Conservation (phyloP, 37 sponge, comb jelly and placozoan species). For the Agelas oroides region DNA sequence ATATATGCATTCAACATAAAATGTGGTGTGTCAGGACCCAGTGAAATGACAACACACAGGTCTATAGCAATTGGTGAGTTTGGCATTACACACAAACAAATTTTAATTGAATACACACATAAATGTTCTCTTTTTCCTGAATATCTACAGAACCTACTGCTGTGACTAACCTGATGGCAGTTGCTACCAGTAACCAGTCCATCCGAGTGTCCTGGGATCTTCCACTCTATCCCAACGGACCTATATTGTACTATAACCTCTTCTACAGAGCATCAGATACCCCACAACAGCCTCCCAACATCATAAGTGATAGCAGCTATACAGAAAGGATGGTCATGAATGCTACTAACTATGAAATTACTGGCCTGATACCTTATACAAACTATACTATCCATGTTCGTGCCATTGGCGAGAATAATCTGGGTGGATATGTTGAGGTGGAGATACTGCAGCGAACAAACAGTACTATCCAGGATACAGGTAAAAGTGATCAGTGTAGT, state of each 20-base stretch:
- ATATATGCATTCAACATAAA: slow-evolving; percentile 36
- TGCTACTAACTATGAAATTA: background rate
- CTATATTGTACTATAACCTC: slow-evolving; percentile 22
- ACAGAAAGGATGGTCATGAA: background rate
- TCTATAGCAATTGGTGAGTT: slow-evolving; percentile 43
- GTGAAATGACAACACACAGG: background rate
- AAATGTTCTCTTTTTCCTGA: background rate
- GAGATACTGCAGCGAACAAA: slow-evolving; percentile 18
- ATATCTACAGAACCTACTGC: slow-evolving; percentile 34
- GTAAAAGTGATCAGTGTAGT: too few species aligned
- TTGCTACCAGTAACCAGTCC: background rate
- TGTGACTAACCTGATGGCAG: slow-evolving; percentile 20
- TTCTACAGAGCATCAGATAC: slow-evolving; percentile 18
- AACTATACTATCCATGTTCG: slow-evolving; percentile 40
- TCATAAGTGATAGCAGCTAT: too few species aligned
- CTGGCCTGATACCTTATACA: slow-evolving; percentile 1
- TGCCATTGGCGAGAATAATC: slow-evolving; percentile 9
- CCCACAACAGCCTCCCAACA: background rate
- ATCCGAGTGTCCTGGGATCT: slow-evolving; percentile 39
- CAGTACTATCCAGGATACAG: too few species aligned
- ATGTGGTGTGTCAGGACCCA: background rate
- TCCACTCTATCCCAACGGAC: slow-evolving; percentile 49
- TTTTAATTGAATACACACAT: too few species aligned
- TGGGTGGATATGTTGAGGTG: slow-evolving; percentile 1
- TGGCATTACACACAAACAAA: too few species aligned